Base-by-base conservation (phyloP, 2,888 invertebrate species). In the Noctua janthe region DNA sequence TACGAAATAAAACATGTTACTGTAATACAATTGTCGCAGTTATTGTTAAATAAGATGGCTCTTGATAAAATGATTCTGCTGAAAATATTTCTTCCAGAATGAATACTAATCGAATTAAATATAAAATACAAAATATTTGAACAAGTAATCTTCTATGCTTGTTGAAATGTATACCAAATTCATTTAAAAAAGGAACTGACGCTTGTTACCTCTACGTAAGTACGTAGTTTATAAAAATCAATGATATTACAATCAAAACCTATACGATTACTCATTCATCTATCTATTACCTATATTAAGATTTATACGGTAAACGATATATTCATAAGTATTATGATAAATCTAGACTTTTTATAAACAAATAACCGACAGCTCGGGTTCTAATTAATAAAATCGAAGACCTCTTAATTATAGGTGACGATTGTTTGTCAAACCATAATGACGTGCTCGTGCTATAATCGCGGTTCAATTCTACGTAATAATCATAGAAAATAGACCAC, bases 321-420 rank as follows among this genome's bases (percentile, higher is more conserved):
- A 80, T 49, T 76, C 47, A 43, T 75, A 73, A 86, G 81, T 86
- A 88, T 88, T 82, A 84, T 62, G 64, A 77, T 83, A 78, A 76
- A 69, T 74, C 15, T 89, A 84, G 69, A 78, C 15, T 35, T 82
- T 78, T 85, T 82, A 74, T 75, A 71, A 62, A 59, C 66, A 70
- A 75, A 79, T 78, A 76, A 62, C 49, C 59, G 78, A 82, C 47
- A 74, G 10, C 74, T 86, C 74, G 82, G 74, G 20, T 66, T 84
- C 23, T 79, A 80, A 83, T 86, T 81, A 83, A 79, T 80, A 77
- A 75, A 70, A 78, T 80, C 90, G 88, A 83, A 90, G 70, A 76
- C 83, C 85, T 87, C 67, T 80, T 82, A 82, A 81, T 80, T 82
- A 81, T 71, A 83, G 81, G 86, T 90, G 89, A 86, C 82, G n/a